Evolutionary conservation across 2,113 vertebrate species (phyloP), one percentile per base, ranked within the genome.

Genomic region (Prietella phreatophila): DNA sequence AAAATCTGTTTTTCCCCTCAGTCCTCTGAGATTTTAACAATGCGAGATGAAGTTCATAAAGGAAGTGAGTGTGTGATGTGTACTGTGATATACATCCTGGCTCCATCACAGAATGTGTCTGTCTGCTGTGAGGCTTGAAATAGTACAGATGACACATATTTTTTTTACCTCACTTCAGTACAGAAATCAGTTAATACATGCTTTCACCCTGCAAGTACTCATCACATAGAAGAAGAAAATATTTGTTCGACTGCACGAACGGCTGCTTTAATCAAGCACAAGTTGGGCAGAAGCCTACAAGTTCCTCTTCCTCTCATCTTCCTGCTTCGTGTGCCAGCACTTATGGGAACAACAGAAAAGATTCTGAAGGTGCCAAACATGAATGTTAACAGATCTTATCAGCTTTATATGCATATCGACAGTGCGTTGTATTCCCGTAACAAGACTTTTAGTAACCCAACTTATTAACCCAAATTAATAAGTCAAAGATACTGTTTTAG

Each of bases 21-120:
- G 50, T 65, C 69, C 36, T 33, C 22, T 69, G 60, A 60, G 19
- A 55, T 71, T 79, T 61, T 60, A 61, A 63, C 55, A 58, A 36
- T 42, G 61, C 4, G 22, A 85, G 33, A 20, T 69, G 14, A 93
- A 92, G 79, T 91, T 92, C 91, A 56, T 63, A 90, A 89, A 93
- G 94, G 93, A 95, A 93, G 39, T 75, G 10, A 5, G 75, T 85
- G 85, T 89, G 83, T 39, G 67, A 71, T 36, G 27, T 83, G 60
- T 22, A 90, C 86, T 87, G 25, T 88, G 61, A 88, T 5, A 83
- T 60, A 86, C 36, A 91, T 94, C 93, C 94, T 94, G 90, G 90
- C 89, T 56, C 58, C 27, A 61, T 36, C 0, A 81, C 50, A 90
- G 88, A 92, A 92, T 89, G 89, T 91, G 90, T 53, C 30, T 83